Evolutionary conservation across 2,797 vertebrate species (phyloP).

Genomic region (Botia almorhae): DNA sequence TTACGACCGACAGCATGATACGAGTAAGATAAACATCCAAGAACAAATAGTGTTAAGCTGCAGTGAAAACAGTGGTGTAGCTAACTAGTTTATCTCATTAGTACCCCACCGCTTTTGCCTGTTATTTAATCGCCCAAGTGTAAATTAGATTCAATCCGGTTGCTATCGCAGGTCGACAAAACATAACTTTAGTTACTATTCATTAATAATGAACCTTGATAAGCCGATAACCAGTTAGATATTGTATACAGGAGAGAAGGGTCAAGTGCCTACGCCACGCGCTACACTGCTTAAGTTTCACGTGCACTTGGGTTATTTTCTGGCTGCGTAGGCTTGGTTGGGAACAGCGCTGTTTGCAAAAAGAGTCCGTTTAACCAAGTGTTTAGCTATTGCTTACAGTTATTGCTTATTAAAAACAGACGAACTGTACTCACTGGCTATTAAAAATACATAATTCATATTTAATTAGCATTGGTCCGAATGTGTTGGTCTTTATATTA

Average conservation of each 20-base stretch:
- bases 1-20: conserved; percentile 60
- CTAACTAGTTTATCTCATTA: conserved; percentile 74
- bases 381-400: neutral
- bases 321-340: neutral
- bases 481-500: neutral
- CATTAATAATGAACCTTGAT: conserved; percentile 72
- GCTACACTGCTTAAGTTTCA: conserved; percentile 57
- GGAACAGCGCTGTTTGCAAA: neutral
- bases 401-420: neutral
- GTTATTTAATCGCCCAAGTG: conserved; percentile 68
- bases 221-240: conserved; percentile 66
- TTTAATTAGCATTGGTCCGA: neutral
- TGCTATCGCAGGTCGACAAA: conserved; percentile 62
- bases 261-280: conserved; percentile 70
- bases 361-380: neutral
- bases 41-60: conserved; percentile 77
- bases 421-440: neutral
- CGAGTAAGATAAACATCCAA: conserved; percentile 69
- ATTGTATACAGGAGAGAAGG: conserved; percentile 63
- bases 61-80: conserved; percentile 61
- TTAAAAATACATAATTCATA: neutral
- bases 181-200: conserved; percentile 64
- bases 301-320: conserved; percentile 35
- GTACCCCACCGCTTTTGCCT: conserved; percentile 68
- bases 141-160: conserved; percentile 73